These are phyloP conservation scores for Aricia agestis DNA, from an alignment of 1,140 invertebrate genomes.

Conservation along the genomic window DNA sequence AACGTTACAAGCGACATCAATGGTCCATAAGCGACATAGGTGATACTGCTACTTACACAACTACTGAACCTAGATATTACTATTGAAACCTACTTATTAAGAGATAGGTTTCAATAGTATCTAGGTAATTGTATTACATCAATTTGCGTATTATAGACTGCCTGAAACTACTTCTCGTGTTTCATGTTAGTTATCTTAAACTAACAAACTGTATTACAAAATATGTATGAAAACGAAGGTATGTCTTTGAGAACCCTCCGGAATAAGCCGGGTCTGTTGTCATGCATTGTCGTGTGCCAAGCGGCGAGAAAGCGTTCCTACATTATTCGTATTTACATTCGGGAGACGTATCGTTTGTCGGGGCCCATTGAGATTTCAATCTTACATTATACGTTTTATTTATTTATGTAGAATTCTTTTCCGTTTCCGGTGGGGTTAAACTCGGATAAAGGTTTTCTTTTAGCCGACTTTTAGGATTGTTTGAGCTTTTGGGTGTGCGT, in stretches of 20 bases:
- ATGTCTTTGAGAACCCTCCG: neutral
- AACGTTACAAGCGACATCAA: no score
- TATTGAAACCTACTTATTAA: no score
- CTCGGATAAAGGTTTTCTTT: neutral
- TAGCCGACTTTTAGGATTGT: neutral
- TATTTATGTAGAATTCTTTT: conserved; percentile 10
- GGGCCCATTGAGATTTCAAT: conserved; percentile 12
- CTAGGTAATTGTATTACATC: no score
- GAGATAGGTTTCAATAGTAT: no score
- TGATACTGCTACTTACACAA: no score
- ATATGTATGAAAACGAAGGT: no score
- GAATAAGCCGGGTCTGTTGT: conserved; percentile 6
- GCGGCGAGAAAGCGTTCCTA: conserved; percentile 8
- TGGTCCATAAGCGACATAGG: no score
- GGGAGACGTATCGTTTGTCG: conserved; percentile 16
- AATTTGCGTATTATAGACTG: no score
- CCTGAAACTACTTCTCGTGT: no score
- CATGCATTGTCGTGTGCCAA: conserved; percentile 13
- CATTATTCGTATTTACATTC: conserved; percentile 15
- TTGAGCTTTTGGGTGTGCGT: neutral
- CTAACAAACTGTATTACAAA: no score
- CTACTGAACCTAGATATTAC: no score
- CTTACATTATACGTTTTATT: conserved; percentile 15
- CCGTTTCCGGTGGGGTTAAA: neutral
- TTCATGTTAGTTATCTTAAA: no score